A percentile compares a stretch with the other conserved stretches of the same genome.
These are phyloP conservation scores for Napeogenes inachia DNA, from an alignment of 2,888 invertebrate genomes.

Conservation along the genomic window DNA sequence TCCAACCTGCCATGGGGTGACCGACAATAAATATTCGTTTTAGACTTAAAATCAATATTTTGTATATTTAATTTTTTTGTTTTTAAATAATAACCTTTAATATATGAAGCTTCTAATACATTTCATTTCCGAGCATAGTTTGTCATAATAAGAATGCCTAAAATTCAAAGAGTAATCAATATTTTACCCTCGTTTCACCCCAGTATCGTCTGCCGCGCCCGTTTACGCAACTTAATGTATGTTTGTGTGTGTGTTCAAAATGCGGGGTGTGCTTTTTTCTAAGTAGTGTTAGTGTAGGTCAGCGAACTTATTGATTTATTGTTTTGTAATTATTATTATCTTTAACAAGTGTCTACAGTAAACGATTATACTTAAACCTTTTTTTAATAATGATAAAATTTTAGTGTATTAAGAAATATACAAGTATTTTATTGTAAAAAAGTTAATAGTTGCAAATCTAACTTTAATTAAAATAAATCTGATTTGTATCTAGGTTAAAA, in stretches of 20 bases:
- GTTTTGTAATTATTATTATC: conserved; percentile 45
- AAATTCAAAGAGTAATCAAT: conserved; percentile 52
- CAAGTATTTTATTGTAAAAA: no score
- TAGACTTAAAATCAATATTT: no score
- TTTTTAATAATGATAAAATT: no score
- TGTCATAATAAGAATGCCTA: conserved; percentile 27
- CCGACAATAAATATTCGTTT: no score
- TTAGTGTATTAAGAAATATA: no score
- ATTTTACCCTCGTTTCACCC: conserved; percentile 48
- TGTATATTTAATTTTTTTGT: no score
- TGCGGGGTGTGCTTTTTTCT: conserved; percentile 41
- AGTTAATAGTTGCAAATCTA: no score
- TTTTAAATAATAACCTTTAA: no score
- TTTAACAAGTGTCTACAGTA: not conserved
- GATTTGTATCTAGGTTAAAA: conserved; percentile 23
- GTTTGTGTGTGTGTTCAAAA: conserved; percentile 35
- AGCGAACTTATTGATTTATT: conserved; percentile 40
- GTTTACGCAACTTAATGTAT: conserved; percentile 39
- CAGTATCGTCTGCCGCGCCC: conserved; percentile 36
- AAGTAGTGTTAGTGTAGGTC: conserved; percentile 47
- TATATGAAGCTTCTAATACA: no score
- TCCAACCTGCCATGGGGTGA: no score
- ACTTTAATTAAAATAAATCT: conserved; percentile 3
- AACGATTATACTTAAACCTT: no score
- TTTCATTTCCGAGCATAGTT: conserved; percentile 12